These are phyloP conservation scores for Dryadula phaetusa DNA, from an alignment of 2,888 invertebrate species.

Conservation along the genomic window DNA sequence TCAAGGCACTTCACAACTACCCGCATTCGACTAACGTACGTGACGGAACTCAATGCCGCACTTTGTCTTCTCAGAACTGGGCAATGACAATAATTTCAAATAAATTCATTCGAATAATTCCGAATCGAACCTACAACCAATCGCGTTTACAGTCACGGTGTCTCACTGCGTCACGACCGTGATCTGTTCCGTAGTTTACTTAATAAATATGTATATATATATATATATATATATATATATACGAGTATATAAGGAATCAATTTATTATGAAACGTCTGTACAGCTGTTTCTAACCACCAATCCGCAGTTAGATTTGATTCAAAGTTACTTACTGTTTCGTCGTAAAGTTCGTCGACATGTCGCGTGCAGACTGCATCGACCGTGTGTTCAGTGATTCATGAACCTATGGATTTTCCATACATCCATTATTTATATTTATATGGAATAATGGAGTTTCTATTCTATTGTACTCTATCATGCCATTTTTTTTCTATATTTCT, in stretches of 20 bases:
- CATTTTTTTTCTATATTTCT: too few species aligned
- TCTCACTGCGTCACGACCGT: too few species aligned
- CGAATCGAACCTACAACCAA: too few species aligned
- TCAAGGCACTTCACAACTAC: too few species aligned
- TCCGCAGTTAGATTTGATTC: not conserved
- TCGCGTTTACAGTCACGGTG: too few species aligned
- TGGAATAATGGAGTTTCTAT: not conserved
- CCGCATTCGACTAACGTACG: too few species aligned
- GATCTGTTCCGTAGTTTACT: too few species aligned
- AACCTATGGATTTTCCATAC: constrained; percentile 41
- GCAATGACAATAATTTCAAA: too few species aligned
- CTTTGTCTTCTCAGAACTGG: too few species aligned
- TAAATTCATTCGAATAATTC: too few species aligned
- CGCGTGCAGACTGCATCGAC: constrained; percentile 58
- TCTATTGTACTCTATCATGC: not conserved
- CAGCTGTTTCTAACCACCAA: not conserved
- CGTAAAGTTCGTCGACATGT: constrained; percentile 42
- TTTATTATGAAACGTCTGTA: not conserved
- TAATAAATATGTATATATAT: not conserved
- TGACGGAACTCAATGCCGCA: too few species aligned
- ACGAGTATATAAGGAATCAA: not conserved
- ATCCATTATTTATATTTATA: constrained; percentile 8
- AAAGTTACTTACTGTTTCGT: constrained; percentile 21
- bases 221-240: not conserved
- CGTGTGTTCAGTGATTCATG: constrained; percentile 54